These are phyloP conservation scores for Urosaurus nigricauda DNA, from an alignment of 2,797 vertebrate genomes.

Conservation along the genomic window DNA sequence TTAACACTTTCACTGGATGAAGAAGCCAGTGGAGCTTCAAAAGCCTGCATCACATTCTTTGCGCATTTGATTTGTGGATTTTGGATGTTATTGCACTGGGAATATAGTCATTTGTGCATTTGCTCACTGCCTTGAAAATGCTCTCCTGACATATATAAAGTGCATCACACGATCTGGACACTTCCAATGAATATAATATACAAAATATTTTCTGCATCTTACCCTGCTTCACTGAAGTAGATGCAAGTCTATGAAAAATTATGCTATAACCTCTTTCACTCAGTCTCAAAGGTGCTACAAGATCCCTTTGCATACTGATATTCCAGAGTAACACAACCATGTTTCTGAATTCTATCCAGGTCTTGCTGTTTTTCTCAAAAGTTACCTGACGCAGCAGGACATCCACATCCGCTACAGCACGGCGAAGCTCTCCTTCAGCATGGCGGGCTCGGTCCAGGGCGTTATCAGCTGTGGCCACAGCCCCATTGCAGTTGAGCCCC, in stretches of 20 bases:
- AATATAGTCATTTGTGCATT: neutral
- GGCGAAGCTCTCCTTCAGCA: constrained; percentile 90
- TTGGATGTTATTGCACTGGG: no score
- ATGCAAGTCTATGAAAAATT: no score
- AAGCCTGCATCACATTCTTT: no score
- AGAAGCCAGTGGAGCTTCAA: no score
- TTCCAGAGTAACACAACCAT: no score
- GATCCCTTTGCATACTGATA: no score
- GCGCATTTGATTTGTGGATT: no score
- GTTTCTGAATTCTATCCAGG: neutral
- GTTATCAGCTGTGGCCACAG: constrained; percentile 85
- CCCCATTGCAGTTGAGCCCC: constrained; percentile 91
- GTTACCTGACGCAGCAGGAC: constrained; percentile 87
- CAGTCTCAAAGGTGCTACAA: no score
- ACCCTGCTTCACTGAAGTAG: no score
- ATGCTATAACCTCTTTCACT: no score
- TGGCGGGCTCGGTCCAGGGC: constrained; percentile 89
- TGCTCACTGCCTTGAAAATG: neutral
- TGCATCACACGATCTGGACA: neutral
- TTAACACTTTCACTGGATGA: no score
- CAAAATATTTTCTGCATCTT: neutral
- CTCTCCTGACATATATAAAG: neutral
- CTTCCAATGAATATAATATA: neutral
- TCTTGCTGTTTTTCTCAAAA: neutral
- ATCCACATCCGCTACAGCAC: constrained; percentile 86